These are phyloP conservation scores for Harpalus rubripes DNA, from an alignment of 2,888 invertebrate species.

Conservation along the genomic window DNA sequence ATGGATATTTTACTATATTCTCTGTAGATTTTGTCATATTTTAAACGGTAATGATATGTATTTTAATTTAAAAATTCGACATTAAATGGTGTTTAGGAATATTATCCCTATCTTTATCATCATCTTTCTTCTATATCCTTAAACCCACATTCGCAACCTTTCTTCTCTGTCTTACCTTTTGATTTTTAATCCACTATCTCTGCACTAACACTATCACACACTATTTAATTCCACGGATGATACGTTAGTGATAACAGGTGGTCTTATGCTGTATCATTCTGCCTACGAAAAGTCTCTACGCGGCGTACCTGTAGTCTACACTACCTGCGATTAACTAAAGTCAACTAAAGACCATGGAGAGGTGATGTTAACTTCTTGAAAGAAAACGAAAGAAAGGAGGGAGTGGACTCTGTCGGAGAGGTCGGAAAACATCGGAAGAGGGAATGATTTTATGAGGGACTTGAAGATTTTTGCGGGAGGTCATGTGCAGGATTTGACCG, in stretches of 20 bases:
- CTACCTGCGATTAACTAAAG: neutral
- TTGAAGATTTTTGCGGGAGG: too few species aligned
- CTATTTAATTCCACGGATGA: neutral
- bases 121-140: too few species aligned
- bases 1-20: too few species aligned
- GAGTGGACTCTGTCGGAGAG: slow-evolving; percentile 1
- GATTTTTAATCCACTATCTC: neutral
- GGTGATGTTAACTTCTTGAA: neutral
- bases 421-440: neutral
- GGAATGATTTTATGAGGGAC: neutral
- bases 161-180: neutral
- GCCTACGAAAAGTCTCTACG: neutral
- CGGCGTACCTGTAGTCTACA: neutral
- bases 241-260: neutral
- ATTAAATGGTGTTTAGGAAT: too few species aligned
- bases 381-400: slow-evolving; percentile 14
- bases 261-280: neutral
- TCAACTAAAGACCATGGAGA: neutral
- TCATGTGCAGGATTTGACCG: too few species aligned
- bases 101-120: too few species aligned
- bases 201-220: slow-evolving; percentile 2
- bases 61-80: too few species aligned
- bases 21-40: too few species aligned
- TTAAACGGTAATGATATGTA: too few species aligned
- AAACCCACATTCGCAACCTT: too few species aligned